Evolutionary conservation across 2,888 invertebrate species (phyloP).

Genomic region (Tipula helvola): DNA sequence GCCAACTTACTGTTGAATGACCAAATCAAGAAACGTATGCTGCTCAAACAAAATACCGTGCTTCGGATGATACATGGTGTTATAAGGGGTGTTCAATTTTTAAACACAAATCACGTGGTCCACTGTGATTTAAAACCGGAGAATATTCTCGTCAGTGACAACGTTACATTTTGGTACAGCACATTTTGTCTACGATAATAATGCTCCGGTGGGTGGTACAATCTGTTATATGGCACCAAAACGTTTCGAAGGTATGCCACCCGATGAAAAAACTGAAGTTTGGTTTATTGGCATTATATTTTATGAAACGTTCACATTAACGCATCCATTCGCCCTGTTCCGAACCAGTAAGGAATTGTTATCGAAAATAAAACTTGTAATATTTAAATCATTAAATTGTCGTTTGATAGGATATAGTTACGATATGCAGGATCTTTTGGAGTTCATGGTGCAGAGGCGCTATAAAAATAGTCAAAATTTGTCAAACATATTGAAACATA

Average conservation of each 20-base stretch:
- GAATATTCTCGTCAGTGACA: slow-evolving; percentile 15
- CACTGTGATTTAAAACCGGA: slow-evolving; percentile 19
- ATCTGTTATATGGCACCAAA: slow-evolving; percentile 57
- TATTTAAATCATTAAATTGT: neutral
- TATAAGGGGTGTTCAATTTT: slow-evolving; percentile 31
- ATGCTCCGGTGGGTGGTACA: slow-evolving; percentile 36
- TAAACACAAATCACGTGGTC: slow-evolving; percentile 28
- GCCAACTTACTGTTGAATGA: slow-evolving; percentile 22
- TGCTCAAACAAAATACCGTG: neutral
- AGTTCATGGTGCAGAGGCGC: neutral
- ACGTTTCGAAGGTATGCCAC: slow-evolving; percentile 44
- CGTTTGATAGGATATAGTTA: neutral
- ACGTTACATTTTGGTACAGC: slow-evolving; percentile 22
- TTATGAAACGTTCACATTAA: slow-evolving; percentile 39
- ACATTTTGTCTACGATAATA: neutral
- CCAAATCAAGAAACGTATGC: neutral
- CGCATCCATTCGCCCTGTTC: slow-evolving; percentile 13
- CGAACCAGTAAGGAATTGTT: neutral
- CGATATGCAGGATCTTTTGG: neutral
- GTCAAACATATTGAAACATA: neutral
- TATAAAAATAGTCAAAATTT: neutral
- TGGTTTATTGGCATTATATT: slow-evolving; percentile 55
- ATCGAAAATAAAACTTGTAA: neutral
- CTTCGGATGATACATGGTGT: slow-evolving; percentile 29
- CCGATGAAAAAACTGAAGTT: slow-evolving; percentile 50